phyloP scores from a whole-genome alignment of 2,113 vertebrate species.

The Phylloscopus trochilus region DNA sequence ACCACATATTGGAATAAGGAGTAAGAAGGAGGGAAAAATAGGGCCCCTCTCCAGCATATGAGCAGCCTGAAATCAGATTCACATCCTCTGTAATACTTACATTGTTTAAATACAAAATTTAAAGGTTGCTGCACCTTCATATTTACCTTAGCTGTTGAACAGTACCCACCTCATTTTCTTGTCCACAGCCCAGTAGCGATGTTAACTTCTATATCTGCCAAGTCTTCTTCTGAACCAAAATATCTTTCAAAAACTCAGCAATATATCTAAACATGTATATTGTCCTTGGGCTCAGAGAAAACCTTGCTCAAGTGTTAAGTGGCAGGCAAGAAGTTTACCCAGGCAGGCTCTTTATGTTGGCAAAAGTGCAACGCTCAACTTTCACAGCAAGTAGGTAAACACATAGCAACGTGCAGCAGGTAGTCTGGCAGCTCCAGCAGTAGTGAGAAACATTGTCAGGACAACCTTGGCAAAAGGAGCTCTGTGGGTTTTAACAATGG shows the following conservation, averaged over 20 bases:
- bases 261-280: background rate
- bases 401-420: background rate
- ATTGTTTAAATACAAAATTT: background rate
- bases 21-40: background rate
- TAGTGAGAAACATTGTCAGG: background rate
- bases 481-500: background rate
- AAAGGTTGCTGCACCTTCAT: background rate
- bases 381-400: background rate
- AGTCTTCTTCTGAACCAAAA: background rate
- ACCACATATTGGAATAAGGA: background rate
- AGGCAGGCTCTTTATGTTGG: background rate
- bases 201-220: background rate
- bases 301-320: background rate
- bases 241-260: background rate
- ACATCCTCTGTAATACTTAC: background rate
- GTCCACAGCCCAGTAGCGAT: background rate
- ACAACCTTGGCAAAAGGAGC: slow-evolving; percentile 1
- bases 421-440: background rate
- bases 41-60: background rate
- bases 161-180: slow-evolving; percentile 43
- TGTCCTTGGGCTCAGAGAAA: background rate
- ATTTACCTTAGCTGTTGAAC: background rate
- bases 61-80: background rate
- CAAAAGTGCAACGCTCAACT: background rate
- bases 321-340: background rate